phyloP scores from a whole-genome alignment of 2,113 vertebrate genomes.

The Felis chaus region DNA sequence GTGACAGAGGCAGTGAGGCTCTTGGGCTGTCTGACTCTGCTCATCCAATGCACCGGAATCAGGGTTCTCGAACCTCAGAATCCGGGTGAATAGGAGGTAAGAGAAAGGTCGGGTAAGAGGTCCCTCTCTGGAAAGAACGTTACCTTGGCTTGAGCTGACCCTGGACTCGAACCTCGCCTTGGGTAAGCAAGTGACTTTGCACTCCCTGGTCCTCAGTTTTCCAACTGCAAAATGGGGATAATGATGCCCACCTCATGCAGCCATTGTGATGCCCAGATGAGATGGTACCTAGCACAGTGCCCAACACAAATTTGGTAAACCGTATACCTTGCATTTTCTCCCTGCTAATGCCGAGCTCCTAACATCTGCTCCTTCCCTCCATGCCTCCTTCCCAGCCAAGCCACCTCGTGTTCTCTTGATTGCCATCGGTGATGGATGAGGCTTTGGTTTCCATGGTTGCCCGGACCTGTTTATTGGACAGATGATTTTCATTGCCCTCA shows the following conservation, averaged over 20 bases:
- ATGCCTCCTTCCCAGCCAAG: not conserved
- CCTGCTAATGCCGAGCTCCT: not conserved
- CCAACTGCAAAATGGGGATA: not conserved
- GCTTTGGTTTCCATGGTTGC: conserved; percentile 41
- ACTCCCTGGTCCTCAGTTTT: not conserved
- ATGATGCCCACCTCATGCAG: not conserved
- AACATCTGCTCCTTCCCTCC: not conserved
- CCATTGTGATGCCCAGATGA: not conserved
- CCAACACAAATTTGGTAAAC: not conserved
- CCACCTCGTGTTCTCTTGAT: conserved; percentile 9
- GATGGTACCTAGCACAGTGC: not conserved
- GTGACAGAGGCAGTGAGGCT: not conserved
- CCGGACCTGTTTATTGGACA: not conserved
- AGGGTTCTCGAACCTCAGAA: not conserved
- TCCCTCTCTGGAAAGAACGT: not conserved
- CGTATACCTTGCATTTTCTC: not conserved
- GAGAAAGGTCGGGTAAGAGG: not conserved
- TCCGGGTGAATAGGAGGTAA: not conserved
- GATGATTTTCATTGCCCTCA: not conserved
- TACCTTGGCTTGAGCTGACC: not conserved
- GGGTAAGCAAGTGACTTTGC: not conserved
- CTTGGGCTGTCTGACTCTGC: not conserved
- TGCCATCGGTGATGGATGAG: not conserved
- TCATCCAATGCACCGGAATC: not conserved
- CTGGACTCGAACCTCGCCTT: not conserved